These are phyloP conservation scores for Apostichopus californicus DNA, from an alignment of 35 echinoderm and acorn worm genomes.

Conservation along the genomic window DNA sequence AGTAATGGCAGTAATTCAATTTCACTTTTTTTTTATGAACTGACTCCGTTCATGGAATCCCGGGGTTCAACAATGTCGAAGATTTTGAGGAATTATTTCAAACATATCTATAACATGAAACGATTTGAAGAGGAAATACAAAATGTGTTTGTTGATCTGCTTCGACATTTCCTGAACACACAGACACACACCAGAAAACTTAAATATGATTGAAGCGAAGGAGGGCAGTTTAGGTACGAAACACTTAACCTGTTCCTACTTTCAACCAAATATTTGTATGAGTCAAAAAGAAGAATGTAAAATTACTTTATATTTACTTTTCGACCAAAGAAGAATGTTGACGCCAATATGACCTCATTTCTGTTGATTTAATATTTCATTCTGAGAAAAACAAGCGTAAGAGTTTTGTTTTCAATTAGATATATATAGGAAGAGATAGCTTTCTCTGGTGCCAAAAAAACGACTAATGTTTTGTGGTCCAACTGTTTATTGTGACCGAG, in stretches of 20 bases:
- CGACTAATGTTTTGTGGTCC: too few relatives aligned
- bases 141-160: not conserved
- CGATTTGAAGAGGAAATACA: not conserved
- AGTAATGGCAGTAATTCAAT: not conserved
- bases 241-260: not conserved
- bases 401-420: too few relatives aligned
- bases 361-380: not conserved
- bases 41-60: not conserved
- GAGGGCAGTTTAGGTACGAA: not conserved
- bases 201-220: not conserved
- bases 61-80: not conserved
- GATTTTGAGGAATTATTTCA: not conserved
- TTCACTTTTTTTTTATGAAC: not conserved
- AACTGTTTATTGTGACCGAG: too few relatives aligned
- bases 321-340: slow-evolving; percentile 13
- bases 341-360: slow-evolving; percentile 21
- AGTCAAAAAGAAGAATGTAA: not conserved
- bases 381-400: too few relatives aligned
- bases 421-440: too few relatives aligned
- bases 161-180: not conserved
- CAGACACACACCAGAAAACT: too few relatives aligned
- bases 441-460: too few relatives aligned
- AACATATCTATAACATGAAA: not conserved
- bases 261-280: not conserved
- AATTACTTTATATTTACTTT: slow-evolving; percentile 7